phyloP scores from a whole-genome alignment of 2,113 vertebrate species.

The Amazona vittata region DNA sequence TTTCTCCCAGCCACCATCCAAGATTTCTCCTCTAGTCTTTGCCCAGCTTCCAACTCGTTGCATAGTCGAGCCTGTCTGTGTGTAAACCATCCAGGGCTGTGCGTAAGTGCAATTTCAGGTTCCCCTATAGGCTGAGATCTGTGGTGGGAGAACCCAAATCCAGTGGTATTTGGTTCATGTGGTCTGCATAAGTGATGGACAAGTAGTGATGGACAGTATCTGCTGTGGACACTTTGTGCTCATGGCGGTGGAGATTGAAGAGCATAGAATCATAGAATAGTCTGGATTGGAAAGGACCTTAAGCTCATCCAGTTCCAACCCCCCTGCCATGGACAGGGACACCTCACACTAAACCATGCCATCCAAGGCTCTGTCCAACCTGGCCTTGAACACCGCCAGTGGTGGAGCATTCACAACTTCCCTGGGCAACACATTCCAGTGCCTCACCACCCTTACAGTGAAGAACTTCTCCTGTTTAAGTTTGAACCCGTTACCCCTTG shows the following conservation, averaged over 20 bases:
- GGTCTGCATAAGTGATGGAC: neutral
- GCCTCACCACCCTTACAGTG: too few relatives aligned
- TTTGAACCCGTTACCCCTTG: too few relatives aligned
- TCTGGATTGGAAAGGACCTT: too few relatives aligned
- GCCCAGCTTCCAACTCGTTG: neutral
- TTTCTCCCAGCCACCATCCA: neutral
- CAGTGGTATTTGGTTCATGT: neutral
- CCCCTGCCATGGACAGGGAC: too few relatives aligned
- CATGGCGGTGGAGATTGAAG: neutral
- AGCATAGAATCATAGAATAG: neutral
- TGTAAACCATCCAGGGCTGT: neutral
- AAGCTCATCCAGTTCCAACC: too few relatives aligned
- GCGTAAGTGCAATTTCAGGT: neutral
- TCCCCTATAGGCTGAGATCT: neutral
- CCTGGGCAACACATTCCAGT: too few relatives aligned
- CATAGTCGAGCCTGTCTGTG: neutral
- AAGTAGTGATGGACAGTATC: neutral
- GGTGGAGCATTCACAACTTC: too few relatives aligned
- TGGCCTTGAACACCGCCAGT: too few relatives aligned
- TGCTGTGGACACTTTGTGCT: neutral
- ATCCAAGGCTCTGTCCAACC: too few relatives aligned
- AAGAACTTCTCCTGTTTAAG: too few relatives aligned
- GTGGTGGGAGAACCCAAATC: neutral
- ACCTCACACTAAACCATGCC: too few relatives aligned
- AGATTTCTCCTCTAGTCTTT: neutral